Base-by-base conservation (phyloP, 2,113 vertebrate genomes). In the Lepus europaeus region DNA sequence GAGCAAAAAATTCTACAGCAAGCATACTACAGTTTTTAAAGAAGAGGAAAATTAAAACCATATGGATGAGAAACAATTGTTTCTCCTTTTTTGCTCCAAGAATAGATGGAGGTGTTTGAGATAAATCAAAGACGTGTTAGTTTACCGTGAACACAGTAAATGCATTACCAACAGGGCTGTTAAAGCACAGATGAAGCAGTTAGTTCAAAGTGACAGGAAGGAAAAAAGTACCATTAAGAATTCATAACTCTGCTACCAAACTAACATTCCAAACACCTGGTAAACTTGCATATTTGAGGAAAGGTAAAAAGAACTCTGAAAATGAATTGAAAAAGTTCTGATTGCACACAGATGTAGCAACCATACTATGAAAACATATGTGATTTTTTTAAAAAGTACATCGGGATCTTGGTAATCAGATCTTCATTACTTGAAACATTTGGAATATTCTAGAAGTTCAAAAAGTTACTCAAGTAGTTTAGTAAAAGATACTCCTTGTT, bases 341-440 rank as follows among this genome's bases (percentile, higher is more conserved):
- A 97, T 97, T 96, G 56, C 90, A n/a, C 76, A 83, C 95, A 97
- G 95, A 92, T 97, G 93, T 97, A 73, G 66, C 53, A 69, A 70
- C 70, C 25, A 5, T 16, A 53, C 20, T 90, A 59, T 87, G 33
- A 90, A 93, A 45, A 95, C 77, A 73, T 33, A 72, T 19, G 45
- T 64, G 36, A 49, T 85, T 90, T 94, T 94, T 27, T 59, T 20
- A 20, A 59, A 88, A 89, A 94, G 68, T 45, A 7, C 64, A 66
- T 27, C n/a, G 39, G 72, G 14, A 77, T 95, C 86, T 78, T 81
- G 70, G 22, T 90, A 51, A 88, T 96, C 83, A 85, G 11, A 14
- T 56, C 22, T n/a, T 93, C 22, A 83, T 95, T 95, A 90, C 33
- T 63, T 66, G 76, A 88, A 68, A 61, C 39, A 79, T 90, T 87